These are phyloP conservation scores for Sympetrum striolatum DNA, from an alignment of 2,888 invertebrate genomes.

Conservation along the genomic window DNA sequence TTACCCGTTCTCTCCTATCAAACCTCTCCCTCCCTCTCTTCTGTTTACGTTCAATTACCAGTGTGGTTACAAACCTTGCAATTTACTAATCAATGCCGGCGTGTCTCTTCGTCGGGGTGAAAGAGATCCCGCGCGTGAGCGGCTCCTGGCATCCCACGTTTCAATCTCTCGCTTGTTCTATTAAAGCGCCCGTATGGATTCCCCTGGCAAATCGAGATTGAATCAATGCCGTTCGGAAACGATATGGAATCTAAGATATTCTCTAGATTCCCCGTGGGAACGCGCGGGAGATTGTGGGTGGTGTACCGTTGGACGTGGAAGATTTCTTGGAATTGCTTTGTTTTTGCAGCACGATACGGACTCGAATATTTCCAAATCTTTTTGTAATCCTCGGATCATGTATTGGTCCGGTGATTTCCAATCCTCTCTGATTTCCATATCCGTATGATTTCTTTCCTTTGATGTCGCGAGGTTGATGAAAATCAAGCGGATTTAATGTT, in stretches of 20 bases:
- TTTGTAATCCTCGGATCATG: no score
- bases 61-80: conserved; percentile 5
- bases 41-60: conserved; percentile 38
- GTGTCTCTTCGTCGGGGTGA: neutral
- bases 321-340: no score
- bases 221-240: neutral
- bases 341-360: no score
- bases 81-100: conserved; percentile 11
- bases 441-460: no score
- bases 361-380: no score
- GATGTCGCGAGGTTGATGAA: no score
- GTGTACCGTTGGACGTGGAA: no score
- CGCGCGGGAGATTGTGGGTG: no score
- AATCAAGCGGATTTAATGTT: no score
- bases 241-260: neutral
- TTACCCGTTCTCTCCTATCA: neutral
- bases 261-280: neutral
- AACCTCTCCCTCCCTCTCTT: neutral
- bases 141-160: neutral
- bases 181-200: neutral
- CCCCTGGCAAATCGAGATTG: neutral
- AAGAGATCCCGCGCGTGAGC: neutral
- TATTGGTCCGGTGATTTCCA: no score
- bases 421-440: no score
- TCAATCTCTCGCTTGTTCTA: neutral